Base-by-base conservation (phyloP, 2,113 vertebrate species). In the Marcusenius ussheri region DNA sequence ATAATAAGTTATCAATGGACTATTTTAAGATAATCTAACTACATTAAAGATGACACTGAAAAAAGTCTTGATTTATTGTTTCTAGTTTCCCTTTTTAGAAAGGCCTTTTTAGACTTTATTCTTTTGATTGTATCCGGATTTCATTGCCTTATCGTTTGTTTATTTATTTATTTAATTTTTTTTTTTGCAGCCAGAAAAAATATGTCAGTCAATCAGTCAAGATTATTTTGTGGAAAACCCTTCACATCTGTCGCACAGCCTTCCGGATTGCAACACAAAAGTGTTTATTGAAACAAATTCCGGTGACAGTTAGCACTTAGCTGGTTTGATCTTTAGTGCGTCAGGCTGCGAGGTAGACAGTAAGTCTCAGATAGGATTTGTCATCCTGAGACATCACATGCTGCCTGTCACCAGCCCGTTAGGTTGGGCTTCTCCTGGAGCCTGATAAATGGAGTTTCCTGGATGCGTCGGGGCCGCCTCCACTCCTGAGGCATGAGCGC, bases 1-100 rank as follows among this genome's bases (percentile, higher is more conserved):
- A 95, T 94, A 92, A 95, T 95, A 94, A 94, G 91, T 94, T 89
- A 92, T 92, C 92, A 89, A 87, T 93, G 83, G 91, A 91, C 91
- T 91, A 91, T 91, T 70, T 39, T 77, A 77, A 77, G 70, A 77
- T 80, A 39, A 39, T 77, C 70, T 77, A 80, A 42, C 35, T 31
- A 70, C n/a, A 31, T 70, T 70, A 70, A 31, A 70, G n/a, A 70
- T 66, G 62, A 66, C 62, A 66, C 62, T 66, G 10, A 27, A 70
- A 27, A 70, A 70, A 27, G 27, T 70, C 27, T 70, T 70, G n/a
- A 70, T 70, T 70, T 70, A 31, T 31, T 80, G 74, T 80, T 19
- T 80, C 74, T 7, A 42, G 74, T 80, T 35, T 80, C 31, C 39
- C 9, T 31, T 70, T 70, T 31, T 70, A 45, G 19, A 83, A 83